Base-by-base conservation (phyloP, 2,797 vertebrate genomes). In the Chelmon rostratus region DNA sequence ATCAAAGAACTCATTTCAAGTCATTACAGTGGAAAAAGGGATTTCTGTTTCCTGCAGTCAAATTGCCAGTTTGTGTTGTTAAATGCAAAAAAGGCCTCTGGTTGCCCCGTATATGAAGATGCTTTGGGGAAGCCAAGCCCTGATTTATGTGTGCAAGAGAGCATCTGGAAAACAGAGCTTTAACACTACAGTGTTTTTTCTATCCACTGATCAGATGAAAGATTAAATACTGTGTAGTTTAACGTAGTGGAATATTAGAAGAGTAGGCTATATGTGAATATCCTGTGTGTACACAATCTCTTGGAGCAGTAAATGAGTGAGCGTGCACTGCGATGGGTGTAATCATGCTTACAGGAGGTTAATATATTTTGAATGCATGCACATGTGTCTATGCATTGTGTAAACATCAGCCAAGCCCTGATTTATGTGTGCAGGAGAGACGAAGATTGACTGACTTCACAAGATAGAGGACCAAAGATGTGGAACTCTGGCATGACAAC, bases 11-110 rank as follows among this genome's bases (percentile, higher is more conserved):
- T 58, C 10, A 1, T 72, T 84, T 81, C 3, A 71, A 76, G 65
- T n/a, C 23, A 74, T 18, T 33, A 52, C 35, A 65, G 3, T 16
- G 6, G 44, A 57, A 52, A 37, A 47, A 73, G 72, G 31, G 54
- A 62, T 56, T 52, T 77, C 1, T 71, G 40, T 68, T 73, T 76
- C 52, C 49, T 67, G 47, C 54, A 79, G 49, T 68, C 40, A 77
- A 82, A 65, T 40, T 49, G 52, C n/a, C 67, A 69, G 44, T 54
- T 83, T 73, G 80, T 81, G 71, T 62, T 80, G 57, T 59, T 62
- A 25, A 49, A 78, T 72, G 59, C 72, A 77, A 83, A 86, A 52
- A 67, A 76, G 57, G 52, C 76, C 75, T 40, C 65, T 57, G 57
- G 49, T 65, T 80, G 71, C 84, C 76, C 78, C 65, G 50, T 8